Conservation (phyloP, 2,113 vertebrate genomes). For the Misgurnus mizolepis region DNA sequence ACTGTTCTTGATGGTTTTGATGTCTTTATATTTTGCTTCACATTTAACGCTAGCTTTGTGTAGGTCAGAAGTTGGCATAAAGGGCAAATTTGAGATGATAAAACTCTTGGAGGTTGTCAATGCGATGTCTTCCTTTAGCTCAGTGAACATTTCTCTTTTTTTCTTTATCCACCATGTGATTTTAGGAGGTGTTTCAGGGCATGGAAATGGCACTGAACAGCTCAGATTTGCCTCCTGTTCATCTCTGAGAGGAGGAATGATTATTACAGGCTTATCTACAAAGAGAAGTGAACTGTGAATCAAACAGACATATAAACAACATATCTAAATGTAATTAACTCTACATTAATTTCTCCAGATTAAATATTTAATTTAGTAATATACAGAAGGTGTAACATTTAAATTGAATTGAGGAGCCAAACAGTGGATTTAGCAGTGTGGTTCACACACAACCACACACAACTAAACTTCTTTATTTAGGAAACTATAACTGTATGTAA, state of each 20-base stretch:
- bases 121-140: constrained; percentile 5
- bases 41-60: constrained; percentile 50
- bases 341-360: too few species aligned
- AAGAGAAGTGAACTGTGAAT: background rate
- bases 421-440: too few species aligned
- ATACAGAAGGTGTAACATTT: too few species aligned
- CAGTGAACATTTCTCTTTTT: background rate
- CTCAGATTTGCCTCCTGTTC: constrained; percentile 54
- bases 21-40: constrained; percentile 29
- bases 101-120: background rate
- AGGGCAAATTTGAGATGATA: constrained; percentile 51
- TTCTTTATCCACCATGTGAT: constrained; percentile 57
- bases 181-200: constrained; percentile 45
- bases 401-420: too few species aligned
- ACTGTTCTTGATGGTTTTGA: background rate
- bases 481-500: too few species aligned
- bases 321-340: too few species aligned
- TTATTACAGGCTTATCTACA: constrained; percentile 47
- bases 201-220: constrained; percentile 60
- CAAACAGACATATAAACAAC: too few species aligned
- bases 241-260: constrained; percentile 49
- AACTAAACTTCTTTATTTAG: too few species aligned
- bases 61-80: constrained; percentile 49
- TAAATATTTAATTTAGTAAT: too few species aligned
- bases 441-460: too few species aligned